A percentile compares a stretch with the other conserved stretches of the same genome.
Conservation (phyloP, 2,888 invertebrate genomes). For the Embidobia sp. region DNA sequence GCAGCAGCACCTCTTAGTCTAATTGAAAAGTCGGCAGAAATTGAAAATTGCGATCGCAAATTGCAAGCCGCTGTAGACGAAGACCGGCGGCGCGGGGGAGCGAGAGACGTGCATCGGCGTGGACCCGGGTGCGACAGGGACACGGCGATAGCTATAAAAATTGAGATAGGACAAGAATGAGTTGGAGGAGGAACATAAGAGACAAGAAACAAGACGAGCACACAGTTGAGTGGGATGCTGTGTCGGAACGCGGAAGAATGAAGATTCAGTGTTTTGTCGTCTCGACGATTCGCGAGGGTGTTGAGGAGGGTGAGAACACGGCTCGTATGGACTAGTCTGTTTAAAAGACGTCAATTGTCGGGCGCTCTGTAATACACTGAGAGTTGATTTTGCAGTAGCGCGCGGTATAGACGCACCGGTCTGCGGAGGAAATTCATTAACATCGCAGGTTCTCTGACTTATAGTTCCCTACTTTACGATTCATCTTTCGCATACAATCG, state of each 20-base stretch:
- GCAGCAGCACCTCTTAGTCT: conserved; percentile 80
- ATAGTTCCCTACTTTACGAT: conserved; percentile 31
- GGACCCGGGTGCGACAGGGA: conserved; percentile 51
- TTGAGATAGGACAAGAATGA: conserved; percentile 64
- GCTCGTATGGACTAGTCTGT: conserved; percentile 78
- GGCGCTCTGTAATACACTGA: conserved; percentile 76
- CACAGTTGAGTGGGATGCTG: conserved; percentile 65
- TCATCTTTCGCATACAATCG: conserved; percentile 44
- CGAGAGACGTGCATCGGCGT: conserved; percentile 18
- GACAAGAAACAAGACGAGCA: conserved; percentile 68
- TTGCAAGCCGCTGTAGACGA: conserved; percentile 81
- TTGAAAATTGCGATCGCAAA: conserved; percentile 82
- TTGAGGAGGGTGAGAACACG: conserved; percentile 72
- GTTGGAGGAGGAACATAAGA: conserved; percentile 59
- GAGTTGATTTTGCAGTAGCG: conserved; percentile 75
- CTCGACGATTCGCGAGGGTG: conserved; percentile 68
- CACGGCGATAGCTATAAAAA: conserved; percentile 61
- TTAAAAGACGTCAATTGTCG: conserved; percentile 79
- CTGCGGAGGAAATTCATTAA: conserved; percentile 68
- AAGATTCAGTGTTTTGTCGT: conserved; percentile 80
- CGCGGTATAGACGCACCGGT: conserved; percentile 51
- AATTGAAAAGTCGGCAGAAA: conserved; percentile 82
- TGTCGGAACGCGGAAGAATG: conserved; percentile 78
- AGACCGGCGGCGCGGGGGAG: conserved; percentile 63
- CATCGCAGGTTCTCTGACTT: conserved; percentile 56